Evolutionary conservation across 2,797 vertebrate species (phyloP).

Genomic region (Coranthus polyacanthus): DNA sequence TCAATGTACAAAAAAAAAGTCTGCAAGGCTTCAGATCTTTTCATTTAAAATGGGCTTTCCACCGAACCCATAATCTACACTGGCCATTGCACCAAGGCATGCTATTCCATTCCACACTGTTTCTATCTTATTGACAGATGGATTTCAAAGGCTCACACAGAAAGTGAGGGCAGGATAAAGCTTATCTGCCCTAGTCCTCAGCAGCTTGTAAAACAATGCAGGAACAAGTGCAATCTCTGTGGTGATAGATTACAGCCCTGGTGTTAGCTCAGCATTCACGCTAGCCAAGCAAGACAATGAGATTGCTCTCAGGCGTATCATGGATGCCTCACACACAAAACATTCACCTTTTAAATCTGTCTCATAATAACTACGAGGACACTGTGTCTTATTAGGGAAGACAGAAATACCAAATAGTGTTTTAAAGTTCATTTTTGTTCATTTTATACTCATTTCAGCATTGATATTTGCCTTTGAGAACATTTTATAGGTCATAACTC

Average conservation of each 20-base stretch:
- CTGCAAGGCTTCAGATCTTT: background rate
- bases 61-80: conserved; percentile 42
- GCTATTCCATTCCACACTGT: conserved; percentile 50
- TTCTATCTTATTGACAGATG: conserved; percentile 82
- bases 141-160: conserved; percentile 77
- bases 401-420: conserved; percentile 17
- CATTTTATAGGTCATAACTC: conserved; percentile 6
- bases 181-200: conserved; percentile 78
- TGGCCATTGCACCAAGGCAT: conserved; percentile 23
- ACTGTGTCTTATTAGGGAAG: conserved; percentile 43
- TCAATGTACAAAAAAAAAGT: conserved; percentile 3
- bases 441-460: conserved; percentile 12
- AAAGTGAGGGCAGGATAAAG: conserved; percentile 78
- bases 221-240: conserved; percentile 80
- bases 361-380: conserved; percentile 52
- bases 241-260: conserved; percentile 80
- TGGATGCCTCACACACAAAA: conserved; percentile 61
- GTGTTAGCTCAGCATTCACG: conserved; percentile 80
- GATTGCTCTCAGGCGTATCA: conserved; percentile 72
- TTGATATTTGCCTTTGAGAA: conserved; percentile 8
- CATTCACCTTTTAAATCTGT: conserved; percentile 68
- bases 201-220: conserved; percentile 83
- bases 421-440: conserved; percentile 24
- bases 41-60: conserved; percentile 13
- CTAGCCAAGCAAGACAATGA: conserved; percentile 80